Base-by-base conservation (phyloP, 2,888 invertebrate species). In the Acleris holmiana region DNA sequence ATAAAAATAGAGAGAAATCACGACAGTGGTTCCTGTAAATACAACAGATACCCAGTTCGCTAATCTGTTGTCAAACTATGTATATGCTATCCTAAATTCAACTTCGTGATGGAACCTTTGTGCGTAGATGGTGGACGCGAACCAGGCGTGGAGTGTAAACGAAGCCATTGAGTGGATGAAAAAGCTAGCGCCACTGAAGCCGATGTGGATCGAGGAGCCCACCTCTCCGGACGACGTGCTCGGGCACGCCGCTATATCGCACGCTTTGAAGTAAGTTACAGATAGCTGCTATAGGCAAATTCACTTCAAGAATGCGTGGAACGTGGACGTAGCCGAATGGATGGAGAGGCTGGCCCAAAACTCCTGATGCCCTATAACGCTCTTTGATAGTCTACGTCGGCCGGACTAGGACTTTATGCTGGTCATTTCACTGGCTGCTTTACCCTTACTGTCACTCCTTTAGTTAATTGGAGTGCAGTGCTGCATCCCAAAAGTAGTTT, bases 141-240 rank as follows among this genome's bases (percentile, higher is more conserved):
- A 98, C 84, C 97, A 97, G 93, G 94, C 96, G 1, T 98, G 98
- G 98, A 96, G 96, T 76, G 96, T 98, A 3, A 89, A 94, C 62
- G 95, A 97, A 84, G 96, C 98, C 0, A 96, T 98, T 65, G 94
- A 95, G 13, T 98, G 98, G 97, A 96, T 97, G 95, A 95, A 95
- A 80, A 86, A 95, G 59, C 84, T 98, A 65, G 94, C 95, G 1
- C 94, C 95, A 47, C 95, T 95, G 76, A 95, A 96, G 73, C 95
- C 96, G 2, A 83, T 95, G 60, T 98, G 98, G 98, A 98, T 98
- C 63, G 98, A 98, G 84, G 98, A 98, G 79, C 98, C 98, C 0
- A 98, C 98, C 0, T 96, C 96, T 3, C 98, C 98, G 0, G 98
- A 98, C 81, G 98, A 98, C 79, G 92, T 98, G 3, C 85, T 97